phyloP scores from a whole-genome alignment of 2,888 invertebrate genomes.

The Gibbula magus region DNA sequence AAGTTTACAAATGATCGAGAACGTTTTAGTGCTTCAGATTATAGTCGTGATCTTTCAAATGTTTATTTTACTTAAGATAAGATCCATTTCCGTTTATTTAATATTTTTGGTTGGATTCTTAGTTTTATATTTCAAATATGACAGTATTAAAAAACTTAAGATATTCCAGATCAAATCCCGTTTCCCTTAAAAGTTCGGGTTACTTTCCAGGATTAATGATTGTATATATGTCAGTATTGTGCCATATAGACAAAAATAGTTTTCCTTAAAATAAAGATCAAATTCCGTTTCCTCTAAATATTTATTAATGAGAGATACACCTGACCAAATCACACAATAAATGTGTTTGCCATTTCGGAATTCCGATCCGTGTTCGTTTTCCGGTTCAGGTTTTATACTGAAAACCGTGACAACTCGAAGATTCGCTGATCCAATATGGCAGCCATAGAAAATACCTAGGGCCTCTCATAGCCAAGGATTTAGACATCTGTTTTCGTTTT shows the following conservation, averaged over 20 bases:
- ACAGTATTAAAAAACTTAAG: too few relatives aligned
- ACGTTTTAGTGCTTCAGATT: background rate
- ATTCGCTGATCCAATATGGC: conserved; percentile 18
- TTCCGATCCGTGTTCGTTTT: conserved; percentile 23
- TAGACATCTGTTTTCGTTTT: conserved; percentile 26
- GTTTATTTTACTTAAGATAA: too few relatives aligned
- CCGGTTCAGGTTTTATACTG: conserved; percentile 19
- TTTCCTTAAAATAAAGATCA: background rate
- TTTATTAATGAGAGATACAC: background rate
- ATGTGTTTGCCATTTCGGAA: conserved; percentile 12
- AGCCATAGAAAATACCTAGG: conserved; percentile 19
- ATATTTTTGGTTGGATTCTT: too few relatives aligned
- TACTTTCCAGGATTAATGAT: background rate
- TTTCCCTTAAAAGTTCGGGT: too few relatives aligned
- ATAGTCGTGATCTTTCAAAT: too few relatives aligned
- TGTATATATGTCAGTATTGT: background rate
- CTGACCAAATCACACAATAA: conserved; percentile 11
- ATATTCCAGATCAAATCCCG: too few relatives aligned
- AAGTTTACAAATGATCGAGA: background rate
- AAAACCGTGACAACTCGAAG: conserved; percentile 4
- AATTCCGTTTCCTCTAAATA: background rate
- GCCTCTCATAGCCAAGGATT: conserved; percentile 14
- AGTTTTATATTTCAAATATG: too few relatives aligned
- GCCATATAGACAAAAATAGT: background rate
- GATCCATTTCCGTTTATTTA: too few relatives aligned